Percentiles rank a stretch among this genome's conserved stretches.
Conservation (phyloP, 2,797 vertebrate species). For the Atherinosoma microstoma region DNA sequence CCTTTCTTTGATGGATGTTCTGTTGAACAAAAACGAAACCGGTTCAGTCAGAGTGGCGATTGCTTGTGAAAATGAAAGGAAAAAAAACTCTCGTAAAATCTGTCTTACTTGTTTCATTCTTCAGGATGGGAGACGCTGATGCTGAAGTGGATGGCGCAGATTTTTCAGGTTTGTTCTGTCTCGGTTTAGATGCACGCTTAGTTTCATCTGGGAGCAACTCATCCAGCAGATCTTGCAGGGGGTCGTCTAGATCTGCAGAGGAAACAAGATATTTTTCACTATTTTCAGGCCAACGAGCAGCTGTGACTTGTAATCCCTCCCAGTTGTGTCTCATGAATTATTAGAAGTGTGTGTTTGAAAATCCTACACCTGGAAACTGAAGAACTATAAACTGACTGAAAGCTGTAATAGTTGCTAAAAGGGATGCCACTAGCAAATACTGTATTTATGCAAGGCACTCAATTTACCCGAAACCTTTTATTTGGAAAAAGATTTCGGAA, state of each 20-base stretch:
- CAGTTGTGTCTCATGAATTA: background rate
- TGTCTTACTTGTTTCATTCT: conserved; percentile 60
- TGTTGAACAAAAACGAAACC: conserved; percentile 27
- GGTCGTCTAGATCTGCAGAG: conserved; percentile 79
- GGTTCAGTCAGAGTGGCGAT: background rate
- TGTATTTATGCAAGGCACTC: too few species aligned
- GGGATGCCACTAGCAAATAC: too few species aligned
- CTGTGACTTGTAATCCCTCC: background rate
- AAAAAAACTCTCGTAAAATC: background rate
- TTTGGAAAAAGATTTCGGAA: too few species aligned
- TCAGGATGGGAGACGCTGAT: conserved; percentile 46
- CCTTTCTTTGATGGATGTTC: conserved; percentile 65
- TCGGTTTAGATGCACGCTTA: conserved; percentile 38
- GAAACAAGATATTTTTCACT: background rate
- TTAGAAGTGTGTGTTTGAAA: background rate
- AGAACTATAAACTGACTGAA: too few species aligned
- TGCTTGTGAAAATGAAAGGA: background rate
- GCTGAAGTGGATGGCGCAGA: conserved; percentile 26
- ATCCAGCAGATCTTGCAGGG: conserved; percentile 81
- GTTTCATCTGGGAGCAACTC: conserved; percentile 78
- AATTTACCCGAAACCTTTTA: too few species aligned
- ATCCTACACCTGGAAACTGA: too few species aligned
- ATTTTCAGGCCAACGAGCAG: background rate
- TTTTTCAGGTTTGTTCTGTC: conserved; percentile 61
- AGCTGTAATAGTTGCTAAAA: too few species aligned